Percentiles rank a stretch among this genome's conserved stretches.
phyloP scores from a whole-genome alignment of 2,888 invertebrate genomes.

The Ischnura elegans region DNA sequence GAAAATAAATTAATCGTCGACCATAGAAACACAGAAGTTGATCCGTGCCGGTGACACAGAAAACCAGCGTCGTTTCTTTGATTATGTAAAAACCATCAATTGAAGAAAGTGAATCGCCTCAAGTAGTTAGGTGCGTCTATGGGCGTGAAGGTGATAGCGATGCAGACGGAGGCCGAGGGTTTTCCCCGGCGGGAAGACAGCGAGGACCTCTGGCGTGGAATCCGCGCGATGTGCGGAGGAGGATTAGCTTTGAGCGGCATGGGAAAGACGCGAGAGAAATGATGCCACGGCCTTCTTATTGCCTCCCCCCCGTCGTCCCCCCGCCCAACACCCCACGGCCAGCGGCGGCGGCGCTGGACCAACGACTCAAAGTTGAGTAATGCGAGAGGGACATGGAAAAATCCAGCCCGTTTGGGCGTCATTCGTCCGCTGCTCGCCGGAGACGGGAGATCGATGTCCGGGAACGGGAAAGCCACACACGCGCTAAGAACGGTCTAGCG shows the following conservation, averaged over 20 bases:
- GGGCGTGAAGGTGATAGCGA: not conserved
- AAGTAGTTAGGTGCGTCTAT: too few species aligned
- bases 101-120: too few species aligned
- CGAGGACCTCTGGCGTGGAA: not conserved
- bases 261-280: slow-evolving; percentile 26
- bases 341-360: not conserved
- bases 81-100: too few species aligned
- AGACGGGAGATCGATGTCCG: slow-evolving; percentile 11
- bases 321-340: not conserved
- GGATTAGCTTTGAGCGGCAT: too few species aligned
- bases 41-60: too few species aligned
- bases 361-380: not conserved
- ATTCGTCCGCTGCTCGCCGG: not conserved
- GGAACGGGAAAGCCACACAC: not conserved
- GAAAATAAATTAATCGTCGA: too few species aligned
- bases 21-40: too few species aligned
- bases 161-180: not conserved
- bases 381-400: not conserved
- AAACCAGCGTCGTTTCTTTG: too few species aligned
- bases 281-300: slow-evolving; percentile 51
- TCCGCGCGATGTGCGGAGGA: not conserved
- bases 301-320: not conserved
- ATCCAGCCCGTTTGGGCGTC: not conserved
- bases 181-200: too few species aligned
- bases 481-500: not conserved